Conservation (phyloP, 2,888 invertebrate genomes). For the Machimus rusticus region DNA sequence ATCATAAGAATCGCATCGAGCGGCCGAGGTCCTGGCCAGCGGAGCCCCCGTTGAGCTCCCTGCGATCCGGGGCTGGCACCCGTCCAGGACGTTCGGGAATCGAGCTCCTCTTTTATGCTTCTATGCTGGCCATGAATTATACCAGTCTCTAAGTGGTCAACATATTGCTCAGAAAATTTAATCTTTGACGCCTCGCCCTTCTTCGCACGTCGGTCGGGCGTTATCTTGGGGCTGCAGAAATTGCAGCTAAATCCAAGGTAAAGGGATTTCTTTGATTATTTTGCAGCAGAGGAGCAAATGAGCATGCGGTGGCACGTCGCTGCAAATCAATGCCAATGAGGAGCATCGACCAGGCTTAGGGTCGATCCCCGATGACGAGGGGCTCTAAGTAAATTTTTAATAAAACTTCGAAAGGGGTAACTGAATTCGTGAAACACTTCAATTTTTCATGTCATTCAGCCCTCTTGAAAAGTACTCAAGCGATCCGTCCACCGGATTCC, state of each 20-base stretch:
- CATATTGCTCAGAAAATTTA: constrained; percentile 47
- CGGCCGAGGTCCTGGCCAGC: neutral
- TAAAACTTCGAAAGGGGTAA: constrained; percentile 19
- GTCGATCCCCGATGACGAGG: neutral
- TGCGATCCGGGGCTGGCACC: neutral
- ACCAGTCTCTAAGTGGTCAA: constrained; percentile 45
- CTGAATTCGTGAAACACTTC: constrained; percentile 6
- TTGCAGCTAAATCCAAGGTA: neutral
- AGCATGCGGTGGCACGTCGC: neutral
- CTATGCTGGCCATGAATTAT: constrained; percentile 43
- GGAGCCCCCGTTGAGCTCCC: neutral
- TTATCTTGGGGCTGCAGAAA: neutral
- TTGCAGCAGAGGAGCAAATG: neutral
- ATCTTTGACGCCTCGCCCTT: constrained; percentile 42
- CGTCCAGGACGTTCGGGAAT: constrained; percentile 3
- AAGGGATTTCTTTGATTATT: neutral
- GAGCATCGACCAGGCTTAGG: neutral
- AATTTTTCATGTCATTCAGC: constrained; percentile 32
- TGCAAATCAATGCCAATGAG: neutral
- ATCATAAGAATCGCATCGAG: constrained; percentile 30
- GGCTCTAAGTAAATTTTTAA: constrained; percentile 14
- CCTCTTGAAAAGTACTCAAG: neutral
- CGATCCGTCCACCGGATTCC: neutral
- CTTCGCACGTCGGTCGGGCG: neutral
- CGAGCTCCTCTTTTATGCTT: neutral